phyloP scores from a whole-genome alignment of 2,797 vertebrate species.

The Syndactyla subalaris region DNA sequence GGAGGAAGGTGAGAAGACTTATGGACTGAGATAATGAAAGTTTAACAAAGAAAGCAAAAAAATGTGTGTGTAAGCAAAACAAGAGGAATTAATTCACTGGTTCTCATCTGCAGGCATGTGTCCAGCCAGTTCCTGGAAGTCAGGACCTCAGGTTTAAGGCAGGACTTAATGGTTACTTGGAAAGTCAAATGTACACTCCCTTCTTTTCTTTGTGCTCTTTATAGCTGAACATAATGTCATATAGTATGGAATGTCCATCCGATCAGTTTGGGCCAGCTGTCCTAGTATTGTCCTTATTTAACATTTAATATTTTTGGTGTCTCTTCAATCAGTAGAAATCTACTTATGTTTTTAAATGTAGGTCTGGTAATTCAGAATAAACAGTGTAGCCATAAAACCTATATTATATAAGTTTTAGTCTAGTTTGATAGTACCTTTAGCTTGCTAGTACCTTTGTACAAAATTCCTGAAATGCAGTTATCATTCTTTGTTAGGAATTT shows the following conservation, averaged over 20 bases:
- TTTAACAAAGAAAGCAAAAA: neutral
- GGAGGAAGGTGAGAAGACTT: neutral
- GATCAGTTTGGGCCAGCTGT: neutral
- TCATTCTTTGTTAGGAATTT: neutral
- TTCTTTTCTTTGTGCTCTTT: neutral
- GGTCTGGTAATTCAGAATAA: neutral
- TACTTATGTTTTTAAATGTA: neutral
- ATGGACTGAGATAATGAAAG: neutral
- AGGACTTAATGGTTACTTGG: neutral
- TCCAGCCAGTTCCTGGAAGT: neutral
- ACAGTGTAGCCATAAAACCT: neutral
- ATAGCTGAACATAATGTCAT: neutral
- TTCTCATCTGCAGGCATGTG: neutral
- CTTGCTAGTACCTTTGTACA: neutral
- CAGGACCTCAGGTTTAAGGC: neutral
- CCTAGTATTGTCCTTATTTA: neutral
- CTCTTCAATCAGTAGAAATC: neutral
- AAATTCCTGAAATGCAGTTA: neutral
- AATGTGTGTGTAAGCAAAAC: neutral
- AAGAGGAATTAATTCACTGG: neutral
- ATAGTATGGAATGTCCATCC: accelerated
- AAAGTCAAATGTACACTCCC: neutral
- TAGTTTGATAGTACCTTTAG: neutral
- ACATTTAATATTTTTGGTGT: neutral
- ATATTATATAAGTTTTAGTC: neutral